These are phyloP conservation scores for Gymnopithys bicolor DNA, from an alignment of 2,797 vertebrate species.

Conservation along the genomic window DNA sequence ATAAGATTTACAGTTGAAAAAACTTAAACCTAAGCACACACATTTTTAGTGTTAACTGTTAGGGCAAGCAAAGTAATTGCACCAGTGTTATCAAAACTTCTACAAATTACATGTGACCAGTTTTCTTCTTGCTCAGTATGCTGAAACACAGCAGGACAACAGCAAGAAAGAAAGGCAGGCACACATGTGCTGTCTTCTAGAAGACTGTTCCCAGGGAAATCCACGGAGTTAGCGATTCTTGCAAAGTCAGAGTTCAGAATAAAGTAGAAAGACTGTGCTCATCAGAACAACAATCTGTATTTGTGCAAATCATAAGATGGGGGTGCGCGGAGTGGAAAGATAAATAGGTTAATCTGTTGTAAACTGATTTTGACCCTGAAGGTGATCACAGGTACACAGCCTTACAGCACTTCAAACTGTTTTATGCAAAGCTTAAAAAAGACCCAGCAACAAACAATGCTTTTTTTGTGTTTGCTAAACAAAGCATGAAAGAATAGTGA, in stretches of 20 bases:
- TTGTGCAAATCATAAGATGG: neutral
- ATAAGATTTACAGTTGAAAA: neutral
- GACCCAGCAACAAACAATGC: slow-evolving; percentile 87
- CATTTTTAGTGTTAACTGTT: neutral
- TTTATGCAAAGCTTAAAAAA: slow-evolving; percentile 79
- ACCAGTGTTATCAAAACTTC: neutral
- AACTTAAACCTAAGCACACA: neutral
- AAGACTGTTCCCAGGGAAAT: slow-evolving; percentile 40
- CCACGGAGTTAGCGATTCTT: neutral
- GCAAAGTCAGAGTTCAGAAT: neutral
- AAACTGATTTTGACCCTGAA: slow-evolving; percentile 76
- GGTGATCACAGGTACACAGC: slow-evolving; percentile 79
- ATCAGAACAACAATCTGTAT: neutral
- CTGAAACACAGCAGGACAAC: slow-evolving; percentile 48
- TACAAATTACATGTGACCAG: neutral
- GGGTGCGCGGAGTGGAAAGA: neutral
- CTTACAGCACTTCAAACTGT: slow-evolving; percentile 74
- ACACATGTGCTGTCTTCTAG: slow-evolving; percentile 22
- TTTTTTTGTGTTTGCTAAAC: slow-evolving; percentile 97
- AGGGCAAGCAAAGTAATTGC: neutral
- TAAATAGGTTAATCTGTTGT: slow-evolving; percentile 53
- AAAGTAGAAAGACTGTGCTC: neutral
- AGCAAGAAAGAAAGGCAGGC: slow-evolving; percentile 38
- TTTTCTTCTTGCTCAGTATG: slow-evolving; percentile 48
- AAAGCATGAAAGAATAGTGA: slow-evolving; percentile 98